Base-by-base conservation (phyloP, 2,113 vertebrate species). In the Xenopus borealis region DNA sequence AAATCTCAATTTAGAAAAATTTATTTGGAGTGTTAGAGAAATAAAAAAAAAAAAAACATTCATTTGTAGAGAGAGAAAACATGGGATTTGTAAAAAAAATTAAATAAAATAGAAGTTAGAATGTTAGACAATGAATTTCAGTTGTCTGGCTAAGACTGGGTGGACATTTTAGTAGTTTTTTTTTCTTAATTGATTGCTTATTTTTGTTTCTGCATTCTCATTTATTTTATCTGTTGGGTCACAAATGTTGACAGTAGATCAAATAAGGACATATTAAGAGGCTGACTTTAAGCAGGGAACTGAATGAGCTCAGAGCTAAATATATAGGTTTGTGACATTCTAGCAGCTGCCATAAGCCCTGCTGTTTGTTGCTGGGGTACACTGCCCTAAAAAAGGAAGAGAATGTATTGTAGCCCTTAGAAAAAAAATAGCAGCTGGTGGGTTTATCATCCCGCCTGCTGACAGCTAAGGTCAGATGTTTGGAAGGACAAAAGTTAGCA, bases 381-480 rank as follows among this genome's bases (percentile, higher is more conserved):
- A 50, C 67, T 83, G 84, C 82, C 72, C 90, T 92, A 92, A 91
- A 92, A 93, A 92, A 91, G 88, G 88, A 91, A 91, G 86, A 88
- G 86, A 92, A 91, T 91, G 89, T 80, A 90, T 92, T 89, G 89
- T 91, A 88, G 86, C 85, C 27, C 0, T 4, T 46, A 78, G 81
- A 83, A 81, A 81, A 77, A 50, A 83, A 80, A 40, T 66, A 85
- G 83, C 78, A 88, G 92, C 87, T 88, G 92, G 89, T 89, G 78
- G 82, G 75, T 88, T 93, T 91, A 93, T 95, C 94, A 93, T 80
- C 93, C 86, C 83, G 78, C 69, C 76, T 79, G 79, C 66, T 93
- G 93, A 94, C 93, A 96, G 93, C 83, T 89, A 94, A 95, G 94
- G 94, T 94, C 90, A 93, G 86, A 85, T 66, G 76, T 80, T 80